Base-by-base conservation (phyloP, 2,797 vertebrate species). In the Molossus molossus region DNA sequence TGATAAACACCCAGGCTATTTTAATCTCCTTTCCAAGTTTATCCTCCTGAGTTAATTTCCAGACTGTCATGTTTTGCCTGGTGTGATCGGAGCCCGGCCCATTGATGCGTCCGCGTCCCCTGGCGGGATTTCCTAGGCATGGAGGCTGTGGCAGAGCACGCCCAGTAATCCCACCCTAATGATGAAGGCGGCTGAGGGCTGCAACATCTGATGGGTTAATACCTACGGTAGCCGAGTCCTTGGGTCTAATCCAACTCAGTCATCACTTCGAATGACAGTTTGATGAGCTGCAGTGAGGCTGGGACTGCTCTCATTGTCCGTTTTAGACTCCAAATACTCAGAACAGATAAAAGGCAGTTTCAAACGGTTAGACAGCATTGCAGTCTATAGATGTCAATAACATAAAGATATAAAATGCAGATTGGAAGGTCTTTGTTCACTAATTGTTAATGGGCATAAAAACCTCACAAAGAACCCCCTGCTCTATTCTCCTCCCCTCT, bases 171-270 rank as follows among this genome's bases (percentile, higher is more conserved):
- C 97, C 73, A 96, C 94, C 95, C 96, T 93, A 81, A 89, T 97
- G 97, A 98, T 97, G 93, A 98, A 97, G 97, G 96, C 76, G 73
- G 91, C 82, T 23, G 64, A 94, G 84, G 92, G 87, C 93, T 93
- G 81, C 95, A 81, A 76, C 87, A 73, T 92, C 94, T 97, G 97
- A 97, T 97, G 97, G 96, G 97, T 96, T 97, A 97, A 98, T 96
- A 94, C 95, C 62, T 25, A 14, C 7, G 48, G 97, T 84, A 94
- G 93, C 97, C 5, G 77, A 95, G 95, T 91, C 90, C 90, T 97
- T 96, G 97, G 97, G 97, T 96, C 95, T 91, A 96, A 96, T 97
- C 97, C 97, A 97, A 95, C 91, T 96, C 97, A 79, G 94, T 94
- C 97, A 95, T 97, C 97, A 97, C 93, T 97, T 94, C 94, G 93